Evolutionary conservation across 2,113 vertebrate genomes (phyloP), one percentile per base, ranked within the genome.

Genomic region (Bungarus multicinctus): DNA sequence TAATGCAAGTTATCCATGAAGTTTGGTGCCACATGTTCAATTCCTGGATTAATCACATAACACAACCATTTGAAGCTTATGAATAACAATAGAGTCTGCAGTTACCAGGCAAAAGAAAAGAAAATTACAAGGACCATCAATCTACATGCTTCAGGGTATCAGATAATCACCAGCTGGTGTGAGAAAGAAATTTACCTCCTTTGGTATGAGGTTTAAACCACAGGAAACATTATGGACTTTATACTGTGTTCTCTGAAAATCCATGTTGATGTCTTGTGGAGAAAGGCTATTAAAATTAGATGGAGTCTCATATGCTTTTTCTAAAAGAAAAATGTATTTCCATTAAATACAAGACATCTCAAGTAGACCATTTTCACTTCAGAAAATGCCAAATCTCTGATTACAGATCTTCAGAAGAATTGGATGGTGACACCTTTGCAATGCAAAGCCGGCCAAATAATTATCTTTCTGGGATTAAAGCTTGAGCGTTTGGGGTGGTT

Each of bases 71-170:
- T 93, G 0, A 87, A 1, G 55, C 43, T 91, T 47, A 91, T 64
- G 0, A 93, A 93, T 87, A 93, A 93, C 91, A 94, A 50, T 2
- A 92, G 18, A 8, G n/a, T 69, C 53, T 64, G 89, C 10, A 89
- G 16, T 91, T 95, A 92, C 9, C 43, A 93, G 87, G 2, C 14
- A 20, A 95, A 22, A 20, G 89, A 92, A 39, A 94, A 93, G 87
- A 93, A 95, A 94, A 94, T 90, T 93, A n/a, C 93, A 93, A 93
- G 0, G 3, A 4, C 9, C 64, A 89, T 74, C 39, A 92, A 91
- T 90, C 53, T 88, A 74, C 30, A 64, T 81, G 30, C 11, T 91
- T 85, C 47, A 43, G 1, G 89, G 5, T 88, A 94, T 39, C 87
- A 93, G 90, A 93, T 91, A 91, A 93, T 94, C 69, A 90, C 34